Conservation (phyloP, 2,888 invertebrate genomes). For the Plebejus argus region DNA sequence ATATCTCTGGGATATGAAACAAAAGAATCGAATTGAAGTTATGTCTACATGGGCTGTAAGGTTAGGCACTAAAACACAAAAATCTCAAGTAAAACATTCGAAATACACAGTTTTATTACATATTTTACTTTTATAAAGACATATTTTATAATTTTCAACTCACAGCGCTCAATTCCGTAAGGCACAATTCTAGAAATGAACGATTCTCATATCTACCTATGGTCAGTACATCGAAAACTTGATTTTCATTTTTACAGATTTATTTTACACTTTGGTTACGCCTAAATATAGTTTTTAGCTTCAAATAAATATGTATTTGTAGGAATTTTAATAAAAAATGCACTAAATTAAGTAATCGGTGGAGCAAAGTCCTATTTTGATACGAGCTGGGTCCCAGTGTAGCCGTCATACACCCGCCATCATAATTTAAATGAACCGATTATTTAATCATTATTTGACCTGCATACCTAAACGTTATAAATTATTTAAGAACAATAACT, state of each 20-base stretch:
- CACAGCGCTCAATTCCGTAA: slow-evolving; percentile 44
- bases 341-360: slow-evolving; percentile 55
- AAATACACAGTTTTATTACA: slow-evolving; percentile 44
- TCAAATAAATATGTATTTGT: slow-evolving; percentile 50
- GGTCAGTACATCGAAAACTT: slow-evolving; percentile 65
- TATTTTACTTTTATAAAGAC: not conserved
- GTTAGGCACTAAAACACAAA: slow-evolving; percentile 58
- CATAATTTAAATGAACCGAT: slow-evolving; percentile 51
- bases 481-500: slow-evolving; percentile 39
- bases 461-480: slow-evolving; percentile 39
- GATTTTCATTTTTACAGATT: slow-evolving; percentile 64
- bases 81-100: slow-evolving; percentile 28
- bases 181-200: slow-evolving; percentile 54
- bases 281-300: slow-evolving; percentile 46
- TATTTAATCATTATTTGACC: slow-evolving; percentile 42
- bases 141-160: slow-evolving; percentile 32
- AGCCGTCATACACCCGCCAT: slow-evolving; percentile 74
- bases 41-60: slow-evolving; percentile 58
- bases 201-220: slow-evolving; percentile 49
- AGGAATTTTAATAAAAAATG: slow-evolving; percentile 55
- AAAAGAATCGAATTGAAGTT: slow-evolving; percentile 78
- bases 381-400: slow-evolving; percentile 60
- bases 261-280: slow-evolving; percentile 44
- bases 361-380: slow-evolving; percentile 69
- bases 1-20: slow-evolving; percentile 61